These are phyloP conservation scores for Habrosyne pyritoides DNA, from an alignment of 2,888 invertebrate species.

Conservation along the genomic window DNA sequence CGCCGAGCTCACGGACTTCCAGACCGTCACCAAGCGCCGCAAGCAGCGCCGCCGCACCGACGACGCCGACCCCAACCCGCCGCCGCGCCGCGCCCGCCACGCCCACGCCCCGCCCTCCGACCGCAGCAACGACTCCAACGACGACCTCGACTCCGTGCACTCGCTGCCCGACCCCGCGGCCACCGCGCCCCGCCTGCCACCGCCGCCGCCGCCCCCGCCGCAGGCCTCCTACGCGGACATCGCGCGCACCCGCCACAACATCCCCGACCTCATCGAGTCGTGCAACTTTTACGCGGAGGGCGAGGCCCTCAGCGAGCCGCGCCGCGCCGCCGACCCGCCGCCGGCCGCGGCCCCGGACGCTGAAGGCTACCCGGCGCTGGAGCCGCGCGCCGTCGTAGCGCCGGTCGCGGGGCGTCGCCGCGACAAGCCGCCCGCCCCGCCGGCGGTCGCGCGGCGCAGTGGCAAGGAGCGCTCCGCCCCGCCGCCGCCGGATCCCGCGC, in stretches of 20 bases:
- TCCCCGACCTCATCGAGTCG: constrained; percentile 79
- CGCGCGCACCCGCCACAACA: constrained; percentile 83
- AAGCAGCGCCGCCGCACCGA: constrained; percentile 88
- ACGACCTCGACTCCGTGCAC: constrained; percentile 92
- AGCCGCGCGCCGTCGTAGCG: constrained; percentile 23
- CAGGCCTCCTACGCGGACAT: constrained; percentile 92
- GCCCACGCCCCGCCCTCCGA: constrained; percentile 89
- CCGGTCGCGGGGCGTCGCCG: constrained; percentile 16
- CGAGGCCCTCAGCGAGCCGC: constrained; percentile 27
- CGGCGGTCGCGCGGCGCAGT: constrained; percentile 13
- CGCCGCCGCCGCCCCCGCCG: constrained; percentile 84
- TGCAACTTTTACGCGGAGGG: constrained; percentile 78
- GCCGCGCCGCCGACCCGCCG: constrained; percentile 22
- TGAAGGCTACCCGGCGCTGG: constrained; percentile 39
- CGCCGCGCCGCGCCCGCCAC: constrained; percentile 78
- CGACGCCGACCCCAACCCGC: constrained; percentile 54
- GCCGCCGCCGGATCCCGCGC: constrained; percentile 29
- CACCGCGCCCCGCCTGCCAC: constrained; percentile 77
- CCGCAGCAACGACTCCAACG: constrained; percentile 91
- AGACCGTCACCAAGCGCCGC: constrained; percentile 92
- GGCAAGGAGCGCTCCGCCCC: constrained; percentile 22
- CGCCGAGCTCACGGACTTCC: constrained; percentile 88
- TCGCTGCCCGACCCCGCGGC: constrained; percentile 84
- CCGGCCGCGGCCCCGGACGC: constrained; percentile 25
- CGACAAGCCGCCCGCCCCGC: constrained; percentile 21